These are phyloP conservation scores for Axis porcinus DNA, from an alignment of 2,113 vertebrate genomes.

Conservation along the genomic window DNA sequence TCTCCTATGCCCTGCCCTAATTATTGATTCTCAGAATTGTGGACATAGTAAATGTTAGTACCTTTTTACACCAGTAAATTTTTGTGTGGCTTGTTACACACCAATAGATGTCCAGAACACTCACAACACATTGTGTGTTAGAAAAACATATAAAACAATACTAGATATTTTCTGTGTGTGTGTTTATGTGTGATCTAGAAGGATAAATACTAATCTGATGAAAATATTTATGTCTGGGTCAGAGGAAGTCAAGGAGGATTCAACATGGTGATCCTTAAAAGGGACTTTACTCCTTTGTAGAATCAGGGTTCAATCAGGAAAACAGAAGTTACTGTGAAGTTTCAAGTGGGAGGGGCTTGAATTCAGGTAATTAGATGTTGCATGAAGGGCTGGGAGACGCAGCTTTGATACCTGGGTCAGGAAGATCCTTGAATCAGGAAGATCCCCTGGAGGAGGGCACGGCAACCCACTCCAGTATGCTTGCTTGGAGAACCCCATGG, in stretches of 20 bases:
- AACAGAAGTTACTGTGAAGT: background rate
- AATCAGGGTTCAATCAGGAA: background rate
- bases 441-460: background rate
- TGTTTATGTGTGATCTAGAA: background rate
- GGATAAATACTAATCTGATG: background rate
- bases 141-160: background rate
- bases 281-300: background rate
- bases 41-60: background rate
- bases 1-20: background rate
- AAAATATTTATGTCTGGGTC: background rate
- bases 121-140: background rate
- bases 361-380: background rate
- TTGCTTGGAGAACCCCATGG: background rate
- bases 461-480: background rate
- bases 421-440: background rate
- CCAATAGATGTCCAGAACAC: background rate
- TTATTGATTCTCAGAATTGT: background rate
- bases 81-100: background rate
- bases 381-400: fast-evolving
- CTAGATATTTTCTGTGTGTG: background rate
- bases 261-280: background rate
- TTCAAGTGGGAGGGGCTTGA: background rate
- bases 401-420: background rate
- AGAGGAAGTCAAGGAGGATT: background rate
- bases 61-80: background rate